Conservation (phyloP, 92 coral and sea anemone genomes). For the Anthopleura xanthogrammica region DNA sequence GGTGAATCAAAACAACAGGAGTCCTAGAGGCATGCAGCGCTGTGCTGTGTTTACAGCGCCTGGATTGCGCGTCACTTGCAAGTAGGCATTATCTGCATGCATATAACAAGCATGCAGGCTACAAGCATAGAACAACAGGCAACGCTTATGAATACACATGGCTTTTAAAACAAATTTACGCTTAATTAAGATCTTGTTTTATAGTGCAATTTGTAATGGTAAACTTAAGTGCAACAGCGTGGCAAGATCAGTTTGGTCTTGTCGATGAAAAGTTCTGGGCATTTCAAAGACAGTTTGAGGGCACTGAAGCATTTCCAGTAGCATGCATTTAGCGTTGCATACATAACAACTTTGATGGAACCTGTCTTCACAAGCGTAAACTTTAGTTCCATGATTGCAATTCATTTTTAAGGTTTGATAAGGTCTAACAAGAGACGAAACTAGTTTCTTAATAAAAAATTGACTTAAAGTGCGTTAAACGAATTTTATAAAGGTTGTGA, state of each 20-base stretch:
- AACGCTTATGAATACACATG: constrained; percentile 31
- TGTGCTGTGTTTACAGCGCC: constrained; percentile 14
- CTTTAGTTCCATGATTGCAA: too few relatives aligned
- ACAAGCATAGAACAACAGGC: constrained; percentile 8
- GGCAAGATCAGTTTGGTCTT: neutral
- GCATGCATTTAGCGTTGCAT: too few relatives aligned
- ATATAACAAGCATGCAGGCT: constrained; percentile 27
- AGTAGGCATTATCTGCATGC: constrained; percentile 14
- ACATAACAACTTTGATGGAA: too few relatives aligned
- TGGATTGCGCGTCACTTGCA: constrained; percentile 32
- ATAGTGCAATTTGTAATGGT: constrained; percentile 4
- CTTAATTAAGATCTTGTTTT: neutral
- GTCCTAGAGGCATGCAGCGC: constrained; percentile 18
- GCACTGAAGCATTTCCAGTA: too few relatives aligned
- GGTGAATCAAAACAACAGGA: constrained; percentile 18
- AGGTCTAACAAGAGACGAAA: too few relatives aligned
- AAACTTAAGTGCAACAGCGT: neutral
- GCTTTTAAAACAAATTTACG: neutral
- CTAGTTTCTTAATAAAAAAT: too few relatives aligned
- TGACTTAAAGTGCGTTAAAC: too few relatives aligned
- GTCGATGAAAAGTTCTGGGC: too few relatives aligned
- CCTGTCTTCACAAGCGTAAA: too few relatives aligned
- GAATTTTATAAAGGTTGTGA: too few relatives aligned
- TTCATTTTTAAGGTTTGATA: too few relatives aligned
- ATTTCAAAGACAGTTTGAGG: neutral